A percentile compares a stretch with the other conserved stretches of the same genome.
Conservation (phyloP, 2,113 vertebrate genomes). For the Neodontobutis hainanensis region DNA sequence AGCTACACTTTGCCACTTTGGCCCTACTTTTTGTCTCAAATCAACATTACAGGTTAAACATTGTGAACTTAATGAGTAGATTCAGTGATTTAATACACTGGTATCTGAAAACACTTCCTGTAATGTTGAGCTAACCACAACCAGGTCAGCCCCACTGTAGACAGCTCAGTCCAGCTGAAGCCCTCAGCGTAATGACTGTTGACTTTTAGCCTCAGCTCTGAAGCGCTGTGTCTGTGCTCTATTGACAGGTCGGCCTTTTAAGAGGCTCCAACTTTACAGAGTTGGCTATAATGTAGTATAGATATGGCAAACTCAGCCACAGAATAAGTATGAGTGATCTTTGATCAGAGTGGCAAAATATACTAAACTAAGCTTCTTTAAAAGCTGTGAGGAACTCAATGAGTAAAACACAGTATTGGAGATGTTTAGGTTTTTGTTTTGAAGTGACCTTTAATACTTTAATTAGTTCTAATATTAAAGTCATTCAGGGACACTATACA, state of each 20-base stretch:
- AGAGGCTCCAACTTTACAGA: constrained; percentile 47
- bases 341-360: too few relatives aligned
- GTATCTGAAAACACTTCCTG: constrained; percentile 4
- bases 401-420: too few relatives aligned
- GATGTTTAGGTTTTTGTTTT: too few relatives aligned
- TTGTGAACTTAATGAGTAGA: constrained; percentile 45
- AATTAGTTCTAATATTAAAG: too few relatives aligned
- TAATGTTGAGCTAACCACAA: constrained; percentile 19
- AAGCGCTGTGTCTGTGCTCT: constrained; percentile 48
- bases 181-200: constrained; percentile 67
- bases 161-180: constrained; percentile 50
- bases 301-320: constrained; percentile 36
- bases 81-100: constrained; percentile 36
- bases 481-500: too few relatives aligned
- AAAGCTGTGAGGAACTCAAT: too few relatives aligned
- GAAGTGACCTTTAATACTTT: too few relatives aligned
- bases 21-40: constrained; percentile 15
- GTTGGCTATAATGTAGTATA: constrained; percentile 41
- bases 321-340: constrained; percentile 14
- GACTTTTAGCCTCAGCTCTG: constrained; percentile 51
- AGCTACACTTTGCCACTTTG: background rate
- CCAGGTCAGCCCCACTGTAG: constrained; percentile 35
- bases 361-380: too few relatives aligned
- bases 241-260: constrained; percentile 48
- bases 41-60: constrained; percentile 22